These are phyloP conservation scores for Stomorhina lunata DNA, from an alignment of 2,888 invertebrate species.

Conservation along the genomic window DNA sequence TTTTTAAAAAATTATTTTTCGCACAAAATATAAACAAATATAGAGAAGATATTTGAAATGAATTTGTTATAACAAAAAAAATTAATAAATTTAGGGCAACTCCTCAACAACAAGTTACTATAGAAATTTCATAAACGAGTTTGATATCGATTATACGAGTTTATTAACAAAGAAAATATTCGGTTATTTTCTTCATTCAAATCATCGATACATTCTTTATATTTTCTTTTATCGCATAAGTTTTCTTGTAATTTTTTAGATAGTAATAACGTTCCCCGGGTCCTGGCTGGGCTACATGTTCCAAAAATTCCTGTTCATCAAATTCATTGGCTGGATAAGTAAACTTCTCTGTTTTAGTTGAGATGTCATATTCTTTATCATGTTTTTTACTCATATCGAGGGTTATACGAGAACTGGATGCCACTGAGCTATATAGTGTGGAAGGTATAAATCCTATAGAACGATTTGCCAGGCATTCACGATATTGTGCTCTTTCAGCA, in stretches of 20 bases:
- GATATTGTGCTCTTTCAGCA: conserved; percentile 41
- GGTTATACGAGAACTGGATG: background rate
- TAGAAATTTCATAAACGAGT: conserved; percentile 63
- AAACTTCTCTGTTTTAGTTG: no score
- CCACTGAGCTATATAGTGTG: background rate
- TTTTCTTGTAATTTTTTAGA: conserved; percentile 40
- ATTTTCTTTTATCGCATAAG: conserved; percentile 12
- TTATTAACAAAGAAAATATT: background rate
- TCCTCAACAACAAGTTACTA: conserved; percentile 62
- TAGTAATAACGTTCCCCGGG: conserved; percentile 68
- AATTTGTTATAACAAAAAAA: conserved; percentile 3
- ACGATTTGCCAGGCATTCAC: conserved; percentile 45
- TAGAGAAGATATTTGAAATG: conserved; percentile 7
- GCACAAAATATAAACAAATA: conserved; percentile 20
- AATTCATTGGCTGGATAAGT: conserved; percentile 69
- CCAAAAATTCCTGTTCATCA: conserved; percentile 68
- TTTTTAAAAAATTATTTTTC: no score
- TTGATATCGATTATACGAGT: conserved; percentile 57
- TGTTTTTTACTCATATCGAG: background rate
- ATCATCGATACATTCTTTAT: conserved; percentile 25
- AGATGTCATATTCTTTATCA: background rate
- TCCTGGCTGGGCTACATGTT: conserved; percentile 70
- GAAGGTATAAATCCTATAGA: conserved; percentile 26
- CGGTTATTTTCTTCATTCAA: background rate
- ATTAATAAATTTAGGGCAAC: background rate